phyloP scores from a whole-genome alignment of 2,888 invertebrate species.

The Proisotoma minuta region DNA sequence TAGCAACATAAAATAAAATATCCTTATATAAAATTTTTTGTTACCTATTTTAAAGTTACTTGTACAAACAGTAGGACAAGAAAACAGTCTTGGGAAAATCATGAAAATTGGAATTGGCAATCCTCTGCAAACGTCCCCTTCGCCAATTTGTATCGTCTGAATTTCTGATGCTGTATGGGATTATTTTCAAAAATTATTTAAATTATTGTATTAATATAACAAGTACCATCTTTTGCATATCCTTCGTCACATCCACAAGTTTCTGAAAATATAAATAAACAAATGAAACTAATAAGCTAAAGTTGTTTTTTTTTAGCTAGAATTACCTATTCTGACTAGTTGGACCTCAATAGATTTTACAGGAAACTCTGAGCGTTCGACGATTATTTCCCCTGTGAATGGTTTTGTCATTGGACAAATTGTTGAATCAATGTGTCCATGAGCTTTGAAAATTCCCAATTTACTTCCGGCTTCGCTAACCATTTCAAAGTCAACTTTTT shows the following conservation, averaged over 20 bases:
- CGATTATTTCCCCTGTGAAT: slow-evolving; percentile 74
- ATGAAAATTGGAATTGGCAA: slow-evolving; percentile 85
- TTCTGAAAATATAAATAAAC: too few relatives aligned
- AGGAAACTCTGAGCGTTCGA: slow-evolving; percentile 56
- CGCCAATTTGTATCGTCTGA: slow-evolving; percentile 95
- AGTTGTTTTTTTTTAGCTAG: too few relatives aligned
- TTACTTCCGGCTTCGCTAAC: slow-evolving; percentile 45
- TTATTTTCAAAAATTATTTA: background rate
- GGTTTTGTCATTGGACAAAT: slow-evolving; percentile 79
- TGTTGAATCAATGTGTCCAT: slow-evolving; percentile 67
- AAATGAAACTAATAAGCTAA: too few relatives aligned
- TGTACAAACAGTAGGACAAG: slow-evolving; percentile 85
- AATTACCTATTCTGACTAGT: slow-evolving; percentile 81
- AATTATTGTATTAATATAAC: background rate
- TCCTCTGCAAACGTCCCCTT: slow-evolving; percentile 78
- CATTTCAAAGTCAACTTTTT: slow-evolving; percentile 45
- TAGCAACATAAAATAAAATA: background rate
- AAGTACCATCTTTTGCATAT: slow-evolving; percentile 77
- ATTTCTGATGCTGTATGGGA: slow-evolving; percentile 81
- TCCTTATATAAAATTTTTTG: slow-evolving; percentile 40
- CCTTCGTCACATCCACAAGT: slow-evolving; percentile 92
- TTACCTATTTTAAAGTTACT: slow-evolving; percentile 91
- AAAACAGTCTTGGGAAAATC: slow-evolving; percentile 91
- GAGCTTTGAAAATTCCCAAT: slow-evolving; percentile 43
- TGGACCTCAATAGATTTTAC: slow-evolving; percentile 92